Evolutionary conservation across 1,140 invertebrate species (phyloP).

Genomic region (Lepidostoma basale): DNA sequence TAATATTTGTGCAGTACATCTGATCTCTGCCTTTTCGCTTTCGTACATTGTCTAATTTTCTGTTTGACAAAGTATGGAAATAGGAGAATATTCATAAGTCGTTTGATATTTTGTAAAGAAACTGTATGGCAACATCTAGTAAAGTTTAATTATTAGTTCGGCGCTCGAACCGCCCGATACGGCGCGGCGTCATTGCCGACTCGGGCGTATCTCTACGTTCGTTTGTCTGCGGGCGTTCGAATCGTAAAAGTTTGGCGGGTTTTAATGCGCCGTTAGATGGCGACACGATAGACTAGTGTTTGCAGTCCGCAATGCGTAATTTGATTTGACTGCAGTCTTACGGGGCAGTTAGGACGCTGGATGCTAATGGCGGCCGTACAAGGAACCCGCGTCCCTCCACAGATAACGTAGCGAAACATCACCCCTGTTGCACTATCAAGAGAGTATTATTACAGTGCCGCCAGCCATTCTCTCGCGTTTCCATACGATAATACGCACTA

Average conservation of each 20-base stretch:
- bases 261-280: constrained; percentile 12
- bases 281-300: constrained; percentile 1
- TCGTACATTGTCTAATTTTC: too few species aligned
- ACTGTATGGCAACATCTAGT: not conserved
- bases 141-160: not conserved
- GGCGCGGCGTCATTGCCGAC: not conserved
- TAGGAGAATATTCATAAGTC: not conserved
- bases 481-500: constrained; percentile 2
- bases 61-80: too few species aligned
- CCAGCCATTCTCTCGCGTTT: not conserved
- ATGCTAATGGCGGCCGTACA: constrained; percentile 30
- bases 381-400: constrained; percentile 12
- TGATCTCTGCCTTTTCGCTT: too few species aligned
- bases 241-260: constrained; percentile 13
- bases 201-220: not conserved
- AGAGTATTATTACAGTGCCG: too few species aligned
- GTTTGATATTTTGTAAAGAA: not conserved
- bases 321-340: constrained; percentile 25
- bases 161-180: not conserved
- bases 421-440: constrained; percentile 1
- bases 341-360: constrained; percentile 4
- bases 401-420: not conserved
- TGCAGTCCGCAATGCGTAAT: constrained; percentile 26
- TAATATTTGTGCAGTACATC: too few species aligned
- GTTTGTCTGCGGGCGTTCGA: constrained; percentile 9